Percentiles rank a stretch among this genome's conserved stretches.
phyloP scores from a whole-genome alignment of 2,797 vertebrate species.

The Spheniscus humboldti region DNA sequence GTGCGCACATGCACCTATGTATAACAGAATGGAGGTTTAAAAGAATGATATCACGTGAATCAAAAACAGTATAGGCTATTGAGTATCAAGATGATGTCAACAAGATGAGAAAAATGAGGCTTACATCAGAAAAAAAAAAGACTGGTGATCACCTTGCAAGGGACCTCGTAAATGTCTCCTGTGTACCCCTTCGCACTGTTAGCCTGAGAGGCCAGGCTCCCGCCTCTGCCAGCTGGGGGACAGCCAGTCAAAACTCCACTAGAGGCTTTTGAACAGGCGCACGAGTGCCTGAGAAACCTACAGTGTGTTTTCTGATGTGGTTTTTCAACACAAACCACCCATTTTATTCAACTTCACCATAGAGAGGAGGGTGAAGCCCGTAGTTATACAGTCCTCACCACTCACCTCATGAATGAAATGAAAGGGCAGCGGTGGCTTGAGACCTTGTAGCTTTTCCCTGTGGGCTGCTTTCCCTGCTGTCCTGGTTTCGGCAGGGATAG shows the following conservation, averaged over 20 bases:
- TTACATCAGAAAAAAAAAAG: background rate
- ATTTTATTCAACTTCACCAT: background rate
- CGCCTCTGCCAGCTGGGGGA: too few relatives aligned
- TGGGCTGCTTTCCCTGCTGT: background rate
- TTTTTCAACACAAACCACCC: background rate
- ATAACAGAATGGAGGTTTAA: background rate
- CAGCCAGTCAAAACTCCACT: background rate
- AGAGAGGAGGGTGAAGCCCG: background rate
- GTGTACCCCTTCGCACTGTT: rapidly evolving
- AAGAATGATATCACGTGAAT: background rate
- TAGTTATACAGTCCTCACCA: background rate
- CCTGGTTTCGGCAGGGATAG: too few relatives aligned
- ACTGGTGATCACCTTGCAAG: background rate
- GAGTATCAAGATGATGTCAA: too few relatives aligned
- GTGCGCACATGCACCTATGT: background rate
- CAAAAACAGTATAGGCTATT: background rate
- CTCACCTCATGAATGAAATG: background rate
- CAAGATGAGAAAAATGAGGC: background rate
- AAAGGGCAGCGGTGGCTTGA: rapidly evolving
- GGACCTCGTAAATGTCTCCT: too few relatives aligned
- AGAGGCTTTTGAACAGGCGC: background rate
- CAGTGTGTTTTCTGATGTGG: background rate
- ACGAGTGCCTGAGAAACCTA: background rate
- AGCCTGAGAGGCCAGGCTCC: background rate
- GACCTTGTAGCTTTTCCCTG: background rate